Evolutionary conservation across 1,140 invertebrate species (phyloP), one percentile per base, ranked within the genome.

Genomic region (Drusus annulatus): DNA sequence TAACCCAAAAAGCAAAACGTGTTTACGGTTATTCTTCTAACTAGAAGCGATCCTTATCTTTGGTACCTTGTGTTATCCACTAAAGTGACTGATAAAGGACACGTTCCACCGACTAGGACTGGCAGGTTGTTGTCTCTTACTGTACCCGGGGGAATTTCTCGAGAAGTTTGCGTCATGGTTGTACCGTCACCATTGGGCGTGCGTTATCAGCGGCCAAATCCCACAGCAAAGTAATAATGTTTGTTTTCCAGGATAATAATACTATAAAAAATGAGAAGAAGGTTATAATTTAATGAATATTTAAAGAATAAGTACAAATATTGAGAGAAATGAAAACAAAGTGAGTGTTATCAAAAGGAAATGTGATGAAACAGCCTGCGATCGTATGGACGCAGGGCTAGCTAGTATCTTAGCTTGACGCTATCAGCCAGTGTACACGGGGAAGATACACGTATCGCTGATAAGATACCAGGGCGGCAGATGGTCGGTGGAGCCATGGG

Each of bases 391-490:
- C 7, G 31, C 17, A 21, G 17, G 25, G 62, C 31, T 36, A 13
- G 36, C 36, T 45, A 45, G 8, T 13, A 45, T 45, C 36, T 7
- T 13, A 45, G 36, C 36, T 45, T 13, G 36, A 10, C 25, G 17
- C 25, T 73, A 73, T 73, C 69, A 21, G 23, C 19, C 62, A 31
- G 21, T 65, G 62, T 65, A 31, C 25, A 76, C 75, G 69, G 65
- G 58, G 68, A 78, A 80, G 74, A 65, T 75, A 76, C 45, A 60
- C 8, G 21, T 7, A 60, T 23, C 73, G 45, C n/a, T 31, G 79
- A 80, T 79, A 79, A 78, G 80, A 79, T 81, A 73, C 23, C 50
- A 75, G 77, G 58, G 56, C 74, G 76, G 60, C 68, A 62, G 75
- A 73, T 77, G 77, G 71, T 50, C 25, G 25, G 25, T 28, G 25